Evolutionary conservation across 1,140 invertebrate species (phyloP), one percentile per base, ranked within the genome.

Genomic region (Sminthurides bifidus): DNA sequence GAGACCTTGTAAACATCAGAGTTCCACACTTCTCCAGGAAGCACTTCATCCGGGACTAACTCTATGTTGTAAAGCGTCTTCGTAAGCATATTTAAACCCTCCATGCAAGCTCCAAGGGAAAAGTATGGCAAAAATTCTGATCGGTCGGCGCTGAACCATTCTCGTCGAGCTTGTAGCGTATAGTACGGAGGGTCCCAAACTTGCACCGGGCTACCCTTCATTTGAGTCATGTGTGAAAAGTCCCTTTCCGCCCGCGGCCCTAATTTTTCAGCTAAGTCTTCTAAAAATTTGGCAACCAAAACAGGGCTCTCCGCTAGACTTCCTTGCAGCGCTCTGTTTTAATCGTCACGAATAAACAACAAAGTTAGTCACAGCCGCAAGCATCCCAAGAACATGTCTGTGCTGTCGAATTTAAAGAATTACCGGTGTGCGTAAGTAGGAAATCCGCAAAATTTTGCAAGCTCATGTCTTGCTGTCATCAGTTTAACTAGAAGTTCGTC

Each of bases 31-130:
- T 95, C 92, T 6, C 89, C 86, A 33, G 76, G 73, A 43, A 79
- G 70, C 59, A 85, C 75, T 56, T 87, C 80, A 41, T 80, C 77
- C 54, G 79, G 75, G 51, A 84, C 71, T 6, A 98, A 71, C 4
- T 73, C 77, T 26, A 97, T 83, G 3, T 83, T 84, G 68, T 84
- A 95, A 0, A 97, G 72, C 38, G 77, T 75, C 49, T 84, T 76
- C 33, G 92, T 84, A 8, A 98, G 71, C 65, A 82, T 79, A 71
- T 92, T 91, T 3, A 97, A 71, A 0, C 94, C 94, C 66, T 97
- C 91, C 90, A 98, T 97, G 67, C 92, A 95, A 48, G 81, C 78
- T 8, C 93, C 93, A 0, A 97, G 73, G 0, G 92, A 94, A 70
- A 98, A 94, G 69, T 94, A 97, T 0, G 88, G 84, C 35, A 81